Evolutionary conservation across 2,113 vertebrate genomes (phyloP).

Genomic region (Leptodactylus fuscus): DNA sequence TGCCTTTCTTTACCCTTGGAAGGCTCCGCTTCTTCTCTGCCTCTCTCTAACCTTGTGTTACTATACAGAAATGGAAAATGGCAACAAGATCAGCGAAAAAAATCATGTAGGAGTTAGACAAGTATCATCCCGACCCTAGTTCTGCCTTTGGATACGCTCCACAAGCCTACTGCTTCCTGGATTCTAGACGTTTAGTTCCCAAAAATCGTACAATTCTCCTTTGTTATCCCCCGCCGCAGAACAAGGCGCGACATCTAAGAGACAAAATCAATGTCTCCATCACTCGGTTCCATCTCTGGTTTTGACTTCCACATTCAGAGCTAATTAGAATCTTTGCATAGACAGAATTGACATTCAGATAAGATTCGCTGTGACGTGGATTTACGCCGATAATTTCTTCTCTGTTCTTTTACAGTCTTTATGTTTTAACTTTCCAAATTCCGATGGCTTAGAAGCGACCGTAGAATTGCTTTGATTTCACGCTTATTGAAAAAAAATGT

Average conservation of each 20-base stretch:
- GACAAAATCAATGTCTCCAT: constrained; percentile 30
- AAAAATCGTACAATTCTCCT: no score
- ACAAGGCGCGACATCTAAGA: not conserved
- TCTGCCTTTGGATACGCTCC: no score
- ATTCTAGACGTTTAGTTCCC: no score
- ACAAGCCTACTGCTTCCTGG: no score
- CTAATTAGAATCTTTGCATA: not conserved
- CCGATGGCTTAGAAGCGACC: not conserved
- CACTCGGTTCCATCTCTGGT: not conserved
- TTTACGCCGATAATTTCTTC: not conserved
- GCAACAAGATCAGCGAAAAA: no score
- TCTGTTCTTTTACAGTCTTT: not conserved
- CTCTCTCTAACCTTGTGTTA: no score
- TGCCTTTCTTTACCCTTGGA: no score
- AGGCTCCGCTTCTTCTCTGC: no score
- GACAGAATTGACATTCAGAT: not conserved
- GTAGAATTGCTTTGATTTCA: not conserved
- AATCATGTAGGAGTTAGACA: no score
- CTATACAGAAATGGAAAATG: no score
- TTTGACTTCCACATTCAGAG: not conserved
- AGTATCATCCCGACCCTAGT: no score
- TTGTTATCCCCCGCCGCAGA: no score
- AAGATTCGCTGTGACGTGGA: not conserved
- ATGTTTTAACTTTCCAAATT: not conserved
- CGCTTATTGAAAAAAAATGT: not conserved